Evolutionary conservation across 1,140 invertebrate species (phyloP).

Genomic region (Drosophila pseudoananassae): DNA sequence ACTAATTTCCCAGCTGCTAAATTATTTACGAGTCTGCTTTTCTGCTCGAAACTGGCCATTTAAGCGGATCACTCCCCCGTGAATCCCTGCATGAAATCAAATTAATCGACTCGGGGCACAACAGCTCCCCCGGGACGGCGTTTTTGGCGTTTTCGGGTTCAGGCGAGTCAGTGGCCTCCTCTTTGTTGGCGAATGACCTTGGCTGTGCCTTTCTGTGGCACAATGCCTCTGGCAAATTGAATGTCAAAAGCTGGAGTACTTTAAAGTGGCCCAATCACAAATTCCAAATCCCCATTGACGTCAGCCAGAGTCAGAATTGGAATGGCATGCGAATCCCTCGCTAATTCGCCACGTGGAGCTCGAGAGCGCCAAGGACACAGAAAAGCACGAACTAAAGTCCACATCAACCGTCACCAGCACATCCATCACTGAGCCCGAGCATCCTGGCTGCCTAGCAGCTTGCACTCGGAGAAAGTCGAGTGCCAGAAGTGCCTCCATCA

Average conservation of each 20-base stretch:
- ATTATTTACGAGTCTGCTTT: neutral
- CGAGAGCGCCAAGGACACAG: slow-evolving; percentile 33
- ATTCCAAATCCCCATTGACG: slow-evolving; percentile 42
- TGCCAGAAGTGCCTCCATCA: slow-evolving; percentile 1
- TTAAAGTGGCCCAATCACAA: slow-evolving; percentile 45
- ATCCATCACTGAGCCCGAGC: slow-evolving; percentile 20
- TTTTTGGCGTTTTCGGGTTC: slow-evolving; percentile 21
- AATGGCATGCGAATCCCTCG: slow-evolving; percentile 39
- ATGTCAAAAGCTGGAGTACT: slow-evolving; percentile 36
- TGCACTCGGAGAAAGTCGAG: slow-evolving; percentile 6
- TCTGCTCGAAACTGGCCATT: neutral
- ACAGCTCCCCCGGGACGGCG: slow-evolving; percentile 8
- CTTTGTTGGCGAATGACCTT: slow-evolving; percentile 57
- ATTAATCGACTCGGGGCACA: slow-evolving; percentile 9
- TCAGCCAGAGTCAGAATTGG: slow-evolving; percentile 15
- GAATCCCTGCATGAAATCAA: neutral
- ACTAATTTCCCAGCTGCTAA: neutral
- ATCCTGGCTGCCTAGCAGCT: neutral
- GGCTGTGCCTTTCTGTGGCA: neutral
- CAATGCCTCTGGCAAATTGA: slow-evolving; percentile 27
- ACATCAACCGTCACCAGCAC: slow-evolving; percentile 7
- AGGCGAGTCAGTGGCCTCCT: slow-evolving; percentile 56
- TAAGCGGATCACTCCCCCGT: neutral
- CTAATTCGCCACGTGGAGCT: slow-evolving; percentile 31
- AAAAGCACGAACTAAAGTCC: slow-evolving; percentile 5